Base-by-base conservation (phyloP, 2,888 invertebrate species). In the Ceraclea dissimilis region DNA sequence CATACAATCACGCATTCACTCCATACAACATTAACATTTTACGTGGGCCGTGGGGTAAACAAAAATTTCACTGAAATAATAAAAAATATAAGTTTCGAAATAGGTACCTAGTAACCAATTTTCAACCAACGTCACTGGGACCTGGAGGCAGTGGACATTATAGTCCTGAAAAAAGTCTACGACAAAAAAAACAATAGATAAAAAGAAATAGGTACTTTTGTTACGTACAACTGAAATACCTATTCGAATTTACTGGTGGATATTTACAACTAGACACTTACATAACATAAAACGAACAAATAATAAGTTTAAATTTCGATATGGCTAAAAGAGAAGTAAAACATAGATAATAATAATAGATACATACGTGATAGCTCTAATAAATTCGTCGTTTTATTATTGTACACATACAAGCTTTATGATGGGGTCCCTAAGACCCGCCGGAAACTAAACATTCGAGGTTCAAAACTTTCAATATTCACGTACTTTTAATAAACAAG, bases 11-110 rank as follows among this genome's bases (percentile, higher is more conserved):
- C 68, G 62, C 56, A 54, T 52, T 52, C 56, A 33, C 49, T 54
- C 51, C 59, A 67, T 58, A 63, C 66, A 67, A 43, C 72, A 69
- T 61, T 71, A n/a, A n/a, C n/a, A n/a, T n/a, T n/a, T n/a, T n/a
- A n/a, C n/a, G n/a, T n/a, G n/a, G n/a, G n/a, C n/a, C n/a, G 66
- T 73, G 71, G 69, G n/a, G 64, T 65, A 68, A 69, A 72, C 73
- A 73, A 75, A 64, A 69, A 56, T 48, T 50, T 52, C 52, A 55
- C 57, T n/a, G n/a, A n/a, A n/a, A n/a, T n/a, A n/a, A n/a, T n/a
- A n/a, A n/a, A 54, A 57, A 57, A 58, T 26, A 26, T 26, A 26
- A 26, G 26, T 26, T 26, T 26, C 26, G 10, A 26, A 26, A 10
- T 26, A 26, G 26, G 26, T 26, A 26, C 26, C 26, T 26, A 26